A percentile compares a stretch with the other conserved stretches of the same genome.
Conservation (phyloP, 2,797 vertebrate species). For the Bradypodion ventrale region DNA sequence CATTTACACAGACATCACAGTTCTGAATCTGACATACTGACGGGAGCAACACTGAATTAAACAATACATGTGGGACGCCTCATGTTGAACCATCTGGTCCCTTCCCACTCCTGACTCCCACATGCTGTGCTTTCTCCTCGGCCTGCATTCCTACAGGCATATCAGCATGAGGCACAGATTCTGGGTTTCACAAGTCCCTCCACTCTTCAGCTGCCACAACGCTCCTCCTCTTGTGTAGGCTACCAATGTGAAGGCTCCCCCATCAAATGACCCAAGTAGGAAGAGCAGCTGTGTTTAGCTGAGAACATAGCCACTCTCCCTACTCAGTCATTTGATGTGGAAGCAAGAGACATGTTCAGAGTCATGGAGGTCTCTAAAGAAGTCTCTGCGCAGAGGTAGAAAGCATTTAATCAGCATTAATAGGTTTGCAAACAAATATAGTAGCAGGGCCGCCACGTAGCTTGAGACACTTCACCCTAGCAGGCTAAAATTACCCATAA, state of each 20-base stretch:
- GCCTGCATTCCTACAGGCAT: constrained; percentile 13
- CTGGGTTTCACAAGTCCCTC: background rate
- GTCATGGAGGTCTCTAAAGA: constrained; percentile 8
- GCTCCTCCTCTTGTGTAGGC: background rate
- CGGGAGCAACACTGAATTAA: constrained; percentile 1
- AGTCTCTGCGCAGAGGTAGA: background rate
- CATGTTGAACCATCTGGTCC: background rate
- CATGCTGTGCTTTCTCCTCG: constrained; percentile 16
- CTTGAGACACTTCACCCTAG: background rate
- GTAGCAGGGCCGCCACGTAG: background rate
- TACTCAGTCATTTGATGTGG: background rate
- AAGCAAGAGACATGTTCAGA: background rate
- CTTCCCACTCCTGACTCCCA: background rate
- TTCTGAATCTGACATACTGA: constrained; percentile 80
- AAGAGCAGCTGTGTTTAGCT: no score
- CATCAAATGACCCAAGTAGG: no score
- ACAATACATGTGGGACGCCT: constrained; percentile 13
- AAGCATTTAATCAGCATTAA: background rate
- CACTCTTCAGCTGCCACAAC: background rate
- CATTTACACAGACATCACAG: constrained; percentile 96
- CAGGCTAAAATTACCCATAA: background rate
- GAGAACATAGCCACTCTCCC: background rate
- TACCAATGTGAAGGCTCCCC: no score
- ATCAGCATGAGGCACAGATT: background rate
- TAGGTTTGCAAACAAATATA: background rate